Evolutionary conservation across 2,888 invertebrate genomes (phyloP), one percentile per base, ranked within the genome.

Genomic region (Noctua pronuba): DNA sequence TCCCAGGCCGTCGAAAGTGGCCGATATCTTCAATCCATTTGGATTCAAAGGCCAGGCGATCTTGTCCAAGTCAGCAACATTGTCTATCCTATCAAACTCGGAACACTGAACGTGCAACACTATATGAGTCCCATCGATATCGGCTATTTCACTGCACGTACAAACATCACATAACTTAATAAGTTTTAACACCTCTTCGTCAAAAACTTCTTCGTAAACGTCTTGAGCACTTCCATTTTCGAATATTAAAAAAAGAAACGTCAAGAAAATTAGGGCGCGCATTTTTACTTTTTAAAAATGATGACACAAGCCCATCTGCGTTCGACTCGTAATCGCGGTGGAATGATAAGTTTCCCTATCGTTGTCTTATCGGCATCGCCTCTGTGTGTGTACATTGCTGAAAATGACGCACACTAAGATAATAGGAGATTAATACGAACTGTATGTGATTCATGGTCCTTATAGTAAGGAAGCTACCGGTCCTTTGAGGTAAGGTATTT

Each of bases 31-130:
- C 91, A 96, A 88, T n/a, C 94, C 94, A 73, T 96, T 95, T 0
- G 94, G 92, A 77, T 96, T 96, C 64, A 91, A 91, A 24, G 97
- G 97, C 97, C 97, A 97, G 80, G 92, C 92, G 62, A 97, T 94
- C 87, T 95, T 96, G 79, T 96, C 94, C 91, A 96, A 90, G 88
- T 96, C 96, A 2, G 94, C 93, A 38, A 95, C 91, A 88, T 94
- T 93, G 75, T 94, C 92, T 58, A 95, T 93, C 79, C 90, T 93
- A 86, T 95, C 92, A 87, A 95, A 88, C 79, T 96, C 95, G 24
- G 96, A 95, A 83, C 96, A 96, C 93, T 95, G 92, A 82, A 96
- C 94, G 89, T 96, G 96, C 64, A 96, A 91, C 91, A 96, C 95
- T 86, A 96, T 90, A 86, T 95, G 93, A 46, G 94, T 94, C 41